Evolutionary conservation across 2,113 vertebrate genomes (phyloP), one percentile per base, ranked within the genome.

Genomic region (Sinocyclocheilus maitianheensis): DNA sequence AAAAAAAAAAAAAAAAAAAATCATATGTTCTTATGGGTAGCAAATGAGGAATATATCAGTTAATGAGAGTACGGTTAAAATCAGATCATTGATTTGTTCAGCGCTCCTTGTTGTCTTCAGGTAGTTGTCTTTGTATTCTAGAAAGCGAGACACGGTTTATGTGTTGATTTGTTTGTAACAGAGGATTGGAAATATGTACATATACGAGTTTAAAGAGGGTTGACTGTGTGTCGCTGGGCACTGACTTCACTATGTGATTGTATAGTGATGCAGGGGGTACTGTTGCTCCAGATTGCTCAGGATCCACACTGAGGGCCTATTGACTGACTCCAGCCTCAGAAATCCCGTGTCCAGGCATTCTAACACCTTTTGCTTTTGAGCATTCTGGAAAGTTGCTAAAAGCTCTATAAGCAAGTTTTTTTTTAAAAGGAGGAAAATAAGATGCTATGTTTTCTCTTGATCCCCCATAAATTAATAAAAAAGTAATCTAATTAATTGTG

Each of bases 331-430:
- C 22, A 46, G 63, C 24, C 79, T 63, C 46, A 81, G 26, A 84
- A 37, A 24, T 37, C 58, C 37, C 20, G 58, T 30, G 40, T 86
- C 55, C 46, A 11, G 37, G 43, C 77, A 89, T 89, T 82, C 83
- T 83, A 89, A 89, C 85, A 89, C 88, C 85, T 89, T 34, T 48
- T 37, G 51, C 75, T 46, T 30, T 76, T 65, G 24, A 80, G 81
- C 65, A 75, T 48, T 86, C 53, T 69, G 40, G 81, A 24, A 74
- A 74, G 82, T 77, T 63, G 84, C 63, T 74, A 85, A 85, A 87
- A 24, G 7, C 43, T 48, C 12, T 46, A 63, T 34, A 55, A 46
- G 20, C 30, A 7, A 4, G 20, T 37, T 37, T 37, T 37, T 37
- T 51, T 85, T 77, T 77, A 58, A 34, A 51, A 55, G 62, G 30